Evolutionary conservation across 2,113 vertebrate species (phyloP).

Genomic region (Vidua macroura): DNA sequence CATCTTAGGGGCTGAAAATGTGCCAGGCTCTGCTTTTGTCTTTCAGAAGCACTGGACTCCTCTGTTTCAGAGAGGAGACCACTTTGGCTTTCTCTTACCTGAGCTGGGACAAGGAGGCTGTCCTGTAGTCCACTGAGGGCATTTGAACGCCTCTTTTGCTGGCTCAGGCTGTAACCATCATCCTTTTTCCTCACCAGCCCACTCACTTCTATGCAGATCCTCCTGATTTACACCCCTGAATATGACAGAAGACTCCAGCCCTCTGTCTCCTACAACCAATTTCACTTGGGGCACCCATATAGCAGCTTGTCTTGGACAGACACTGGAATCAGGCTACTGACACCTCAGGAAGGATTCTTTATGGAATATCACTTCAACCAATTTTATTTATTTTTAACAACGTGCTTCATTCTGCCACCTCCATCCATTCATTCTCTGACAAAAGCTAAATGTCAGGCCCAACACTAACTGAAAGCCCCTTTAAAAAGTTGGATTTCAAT

Average conservation of each 20-base stretch:
- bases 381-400: slow-evolving; percentile 46
- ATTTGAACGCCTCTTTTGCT: background rate
- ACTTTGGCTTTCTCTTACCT: background rate
- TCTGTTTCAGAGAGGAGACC: background rate
- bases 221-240: background rate
- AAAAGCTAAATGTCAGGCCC: slow-evolving; percentile 2
- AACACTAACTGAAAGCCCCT: background rate
- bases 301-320: background rate
- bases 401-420: background rate
- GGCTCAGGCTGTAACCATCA: background rate
- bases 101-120: background rate
- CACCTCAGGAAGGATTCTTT: background rate
- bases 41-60: background rate
- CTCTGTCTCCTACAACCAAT: background rate
- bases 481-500: slow-evolving; percentile 7
- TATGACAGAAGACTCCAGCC: background rate
- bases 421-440: background rate
- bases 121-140: background rate
- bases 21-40: background rate
- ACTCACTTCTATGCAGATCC: background rate
- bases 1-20: background rate
- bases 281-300: background rate
- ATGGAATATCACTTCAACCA: background rate
- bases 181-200: background rate
- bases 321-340: background rate